Conservation (phyloP, 2,113 vertebrate species). For the Connochaetes taurinus region DNA sequence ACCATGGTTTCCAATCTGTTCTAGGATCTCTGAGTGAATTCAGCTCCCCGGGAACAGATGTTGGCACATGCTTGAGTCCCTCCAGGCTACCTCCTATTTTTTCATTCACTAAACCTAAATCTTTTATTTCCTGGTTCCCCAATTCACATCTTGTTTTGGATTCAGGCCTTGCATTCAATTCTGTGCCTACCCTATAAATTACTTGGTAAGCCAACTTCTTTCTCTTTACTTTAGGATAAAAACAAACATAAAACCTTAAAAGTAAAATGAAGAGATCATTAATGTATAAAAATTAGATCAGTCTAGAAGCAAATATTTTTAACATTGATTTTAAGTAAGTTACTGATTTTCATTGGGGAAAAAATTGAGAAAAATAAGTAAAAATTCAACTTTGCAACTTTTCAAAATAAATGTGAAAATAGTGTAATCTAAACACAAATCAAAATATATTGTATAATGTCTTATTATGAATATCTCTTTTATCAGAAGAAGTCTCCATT, state of each 20-base stretch:
- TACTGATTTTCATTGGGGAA: neutral
- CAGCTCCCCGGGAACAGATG: neutral
- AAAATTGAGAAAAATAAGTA: neutral
- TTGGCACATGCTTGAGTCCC: neutral
- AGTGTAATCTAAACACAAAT: neutral
- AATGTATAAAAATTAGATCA: neutral
- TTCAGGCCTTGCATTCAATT: neutral
- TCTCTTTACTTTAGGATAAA: neutral
- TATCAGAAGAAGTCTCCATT: neutral
- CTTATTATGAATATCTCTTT: neutral
- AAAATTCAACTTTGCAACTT: neutral
- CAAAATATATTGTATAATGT: neutral
- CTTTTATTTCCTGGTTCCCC: neutral
- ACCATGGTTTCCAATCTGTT: neutral
- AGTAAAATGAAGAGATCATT: neutral
- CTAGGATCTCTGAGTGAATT: neutral
- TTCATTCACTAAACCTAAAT: neutral
- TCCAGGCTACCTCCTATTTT: neutral
- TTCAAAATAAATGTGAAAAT: slow-evolving; percentile 3
- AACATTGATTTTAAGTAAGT: neutral
- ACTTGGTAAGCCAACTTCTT: neutral
- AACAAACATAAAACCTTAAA: neutral
- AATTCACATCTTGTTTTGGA: neutral
- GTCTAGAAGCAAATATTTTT: neutral
- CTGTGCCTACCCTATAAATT: neutral